Percentiles rank a stretch among this genome's conserved stretches.
Conservation (phyloP, 2,113 vertebrate species). For the Galeopterus variegatus region DNA sequence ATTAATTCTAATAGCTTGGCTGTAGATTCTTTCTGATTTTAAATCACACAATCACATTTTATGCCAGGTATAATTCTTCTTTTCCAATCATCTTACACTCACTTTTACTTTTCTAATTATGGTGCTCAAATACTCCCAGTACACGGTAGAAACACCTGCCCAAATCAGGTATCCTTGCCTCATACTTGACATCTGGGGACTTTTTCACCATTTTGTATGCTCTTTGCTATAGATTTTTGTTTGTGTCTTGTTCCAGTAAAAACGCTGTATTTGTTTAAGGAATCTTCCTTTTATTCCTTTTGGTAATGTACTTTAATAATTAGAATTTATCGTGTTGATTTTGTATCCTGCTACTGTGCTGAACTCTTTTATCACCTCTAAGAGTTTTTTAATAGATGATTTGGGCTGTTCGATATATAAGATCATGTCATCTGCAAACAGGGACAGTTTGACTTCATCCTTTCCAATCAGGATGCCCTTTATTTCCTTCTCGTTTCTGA, state of each 20-base stretch:
- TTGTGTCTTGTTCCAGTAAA: neutral
- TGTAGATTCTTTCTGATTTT: neutral
- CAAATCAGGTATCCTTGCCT: neutral
- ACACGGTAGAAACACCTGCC: rapidly evolving
- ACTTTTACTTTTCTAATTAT: neutral
- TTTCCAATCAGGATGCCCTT: too few species aligned
- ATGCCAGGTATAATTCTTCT: neutral
- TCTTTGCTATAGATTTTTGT: neutral
- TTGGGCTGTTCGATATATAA: too few species aligned
- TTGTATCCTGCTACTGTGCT: too few species aligned
- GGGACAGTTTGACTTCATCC: too few species aligned
- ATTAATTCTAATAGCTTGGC: neutral
- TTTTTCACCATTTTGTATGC: neutral
- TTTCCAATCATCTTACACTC: neutral
- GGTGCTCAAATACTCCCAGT: neutral
- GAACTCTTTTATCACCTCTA: too few species aligned
- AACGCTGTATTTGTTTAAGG: neutral
- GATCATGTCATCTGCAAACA: too few species aligned
- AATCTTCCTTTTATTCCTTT: too few species aligned
- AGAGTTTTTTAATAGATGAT: too few species aligned
- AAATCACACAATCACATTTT: neutral
- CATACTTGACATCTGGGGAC: neutral
- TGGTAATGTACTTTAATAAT: neutral
- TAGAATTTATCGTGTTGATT: neutral
- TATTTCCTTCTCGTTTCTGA: too few species aligned